Base-by-base conservation (phyloP, 1,140 invertebrate species). In the Pseudomyrmex concolor region DNA sequence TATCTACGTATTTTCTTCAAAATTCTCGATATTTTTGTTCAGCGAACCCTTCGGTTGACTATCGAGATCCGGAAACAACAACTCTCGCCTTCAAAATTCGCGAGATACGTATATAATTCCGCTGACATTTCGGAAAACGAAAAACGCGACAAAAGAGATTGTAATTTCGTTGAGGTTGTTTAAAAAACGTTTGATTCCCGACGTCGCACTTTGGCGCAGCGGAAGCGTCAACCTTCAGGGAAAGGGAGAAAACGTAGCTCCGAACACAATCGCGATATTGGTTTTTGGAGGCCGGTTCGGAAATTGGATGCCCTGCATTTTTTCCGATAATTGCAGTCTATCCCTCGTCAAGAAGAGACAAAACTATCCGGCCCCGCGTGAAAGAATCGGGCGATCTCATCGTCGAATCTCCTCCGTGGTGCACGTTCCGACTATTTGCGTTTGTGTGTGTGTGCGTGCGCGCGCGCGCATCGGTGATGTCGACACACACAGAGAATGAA, bases 301-400 rank as follows among this genome's bases (percentile, higher is more conserved):
- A 55, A 64, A 63, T 34, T 70, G 45, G 22, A 68, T 45, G 68
- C 10, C 10, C 48, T 54, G 17, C 10, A 73, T 55, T 77, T 82
- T 88, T 84, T 71, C 80, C 74, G 48, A 84, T 87, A 84, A 81
- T 81, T 84, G 54, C 74, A 45, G 25, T 13, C 7, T 50, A 64
- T 70, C 64, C 51, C 59, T 76, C 72, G 13, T 34, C 19, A 54
- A 66, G 51, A 51, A 63, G 60, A 19, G 55, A 62, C 48, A 48
- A 55, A 55, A 45, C 17, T 66, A 64, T 43, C 25, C 51, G 43
- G 17, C 1, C 19, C 19, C n/a, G 2, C 1, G 17, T 43, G 22
- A 54, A 66, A 77, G 1, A 66, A 45, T 45, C 17, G 48, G 34
- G 45, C 22, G 13, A 67, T 13, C 13, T 77, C 63, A 12, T 9